These are phyloP conservation scores for Drosophila hydei DNA, from an alignment of 1,140 invertebrate species.

Conservation along the genomic window DNA sequence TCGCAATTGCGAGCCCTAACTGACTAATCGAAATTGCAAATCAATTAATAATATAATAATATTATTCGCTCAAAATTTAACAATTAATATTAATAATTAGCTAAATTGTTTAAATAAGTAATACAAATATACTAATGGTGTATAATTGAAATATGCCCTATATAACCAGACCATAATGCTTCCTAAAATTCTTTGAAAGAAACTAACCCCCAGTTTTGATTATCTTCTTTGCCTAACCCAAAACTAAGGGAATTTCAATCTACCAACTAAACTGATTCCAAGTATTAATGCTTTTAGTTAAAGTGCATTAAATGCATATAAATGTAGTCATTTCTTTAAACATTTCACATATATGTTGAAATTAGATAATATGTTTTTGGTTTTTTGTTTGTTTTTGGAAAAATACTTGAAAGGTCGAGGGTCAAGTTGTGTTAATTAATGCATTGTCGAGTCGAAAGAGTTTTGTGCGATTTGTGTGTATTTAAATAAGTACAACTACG, in stretches of 20 bases:
- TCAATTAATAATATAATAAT: constrained; percentile 43
- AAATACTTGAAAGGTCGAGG: constrained; percentile 29
- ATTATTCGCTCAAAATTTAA: constrained; percentile 61
- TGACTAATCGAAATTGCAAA: constrained; percentile 41
- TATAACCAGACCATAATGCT: constrained; percentile 46
- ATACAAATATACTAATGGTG: constrained; percentile 8
- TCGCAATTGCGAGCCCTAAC: constrained; percentile 34
- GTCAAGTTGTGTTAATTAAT: constrained; percentile 7
- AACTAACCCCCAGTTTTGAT: constrained; percentile 7
- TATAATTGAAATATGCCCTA: constrained; percentile 19
- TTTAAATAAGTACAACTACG: constrained; percentile 62
- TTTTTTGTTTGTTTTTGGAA: constrained; percentile 7
- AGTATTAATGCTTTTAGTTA: constrained; percentile 71
- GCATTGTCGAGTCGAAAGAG: constrained; percentile 41
- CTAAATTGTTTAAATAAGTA: constrained; percentile 17
- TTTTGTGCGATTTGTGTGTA: constrained; percentile 75
- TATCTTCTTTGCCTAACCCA: constrained; percentile 8
- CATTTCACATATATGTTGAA: constrained; percentile 51
- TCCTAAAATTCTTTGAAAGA: constrained; percentile 45
- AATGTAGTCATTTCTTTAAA: constrained; percentile 69
- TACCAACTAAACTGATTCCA: constrained; percentile 38
- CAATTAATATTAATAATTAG: constrained; percentile 36
- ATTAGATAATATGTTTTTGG: constrained; percentile 42
- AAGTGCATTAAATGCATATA: constrained; percentile 73
- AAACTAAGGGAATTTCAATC: constrained; percentile 33